Evolutionary conservation across 2,113 vertebrate genomes (phyloP).

Genomic region (Ceuthmochares aereus): DNA sequence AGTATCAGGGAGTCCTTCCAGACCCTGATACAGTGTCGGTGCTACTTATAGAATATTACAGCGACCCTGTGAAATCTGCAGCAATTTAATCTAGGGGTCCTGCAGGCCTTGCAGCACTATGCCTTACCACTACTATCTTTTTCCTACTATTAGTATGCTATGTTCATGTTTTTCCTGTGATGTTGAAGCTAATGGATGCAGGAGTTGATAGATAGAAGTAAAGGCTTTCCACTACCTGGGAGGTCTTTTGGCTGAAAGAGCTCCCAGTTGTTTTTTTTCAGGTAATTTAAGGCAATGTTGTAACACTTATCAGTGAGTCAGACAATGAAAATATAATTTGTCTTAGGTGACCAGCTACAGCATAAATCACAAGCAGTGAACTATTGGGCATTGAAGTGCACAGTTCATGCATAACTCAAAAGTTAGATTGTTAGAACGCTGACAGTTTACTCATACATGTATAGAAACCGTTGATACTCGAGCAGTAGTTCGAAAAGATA

Average conservation of each 20-base stretch:
- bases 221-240: neutral
- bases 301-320: neutral
- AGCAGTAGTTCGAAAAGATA: neutral
- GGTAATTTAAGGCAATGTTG: neutral
- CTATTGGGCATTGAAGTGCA: neutral
- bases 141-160: neutral
- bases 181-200: neutral
- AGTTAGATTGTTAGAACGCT: neutral
- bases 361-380: neutral
- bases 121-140: neutral
- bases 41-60: slow-evolving; percentile 45
- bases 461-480: neutral
- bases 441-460: neutral
- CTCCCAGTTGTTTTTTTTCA: neutral
- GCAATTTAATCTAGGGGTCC: slow-evolving; percentile 13
- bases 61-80: slow-evolving; percentile 18
- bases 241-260: neutral
- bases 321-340: neutral
- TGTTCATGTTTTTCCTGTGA: neutral
- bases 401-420: neutral
- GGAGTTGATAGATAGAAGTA: neutral
- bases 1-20: neutral
- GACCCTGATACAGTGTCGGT: neutral
- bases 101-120: neutral
- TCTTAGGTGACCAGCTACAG: neutral